Percentiles rank a stretch among this genome's conserved stretches.
Evolutionary conservation across 2,113 vertebrate genomes (phyloP).

Genomic region (Geococcyx californianus): DNA sequence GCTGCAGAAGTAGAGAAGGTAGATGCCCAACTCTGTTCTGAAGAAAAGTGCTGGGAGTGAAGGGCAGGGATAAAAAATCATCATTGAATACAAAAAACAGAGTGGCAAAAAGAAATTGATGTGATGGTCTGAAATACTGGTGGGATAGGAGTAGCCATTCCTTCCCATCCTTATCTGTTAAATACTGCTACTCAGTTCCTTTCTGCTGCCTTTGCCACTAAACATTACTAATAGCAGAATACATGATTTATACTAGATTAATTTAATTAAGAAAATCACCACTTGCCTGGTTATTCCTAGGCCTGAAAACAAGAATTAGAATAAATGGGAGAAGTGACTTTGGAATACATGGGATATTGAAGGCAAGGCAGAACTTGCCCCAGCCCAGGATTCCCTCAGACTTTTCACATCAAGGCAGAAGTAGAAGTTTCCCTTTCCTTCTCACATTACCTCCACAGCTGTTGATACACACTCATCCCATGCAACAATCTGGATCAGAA

Average conservation of each 20-base stretch:
- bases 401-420: background rate
- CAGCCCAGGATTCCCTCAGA: background rate
- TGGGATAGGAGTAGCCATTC: background rate
- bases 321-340: background rate
- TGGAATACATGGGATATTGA: background rate
- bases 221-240: background rate
- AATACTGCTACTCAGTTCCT: background rate
- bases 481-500: background rate
- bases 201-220: background rate
- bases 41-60: background rate
- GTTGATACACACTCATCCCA: background rate
- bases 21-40: background rate
- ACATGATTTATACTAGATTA: background rate
- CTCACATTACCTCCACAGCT: background rate
- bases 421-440: background rate
- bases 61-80: background rate
- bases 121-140: background rate
- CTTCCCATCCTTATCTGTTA: background rate
- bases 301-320: background rate
- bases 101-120: background rate
- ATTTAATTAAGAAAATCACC: background rate
- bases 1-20: background rate
- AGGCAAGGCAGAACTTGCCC: background rate
- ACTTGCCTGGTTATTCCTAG: background rate
- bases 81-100: background rate